Evolutionary conservation across 37 sponge, comb jelly and placozoan genomes (phyloP), one percentile per base, ranked within the genome.

Genomic region (Ianthella basta): DNA sequence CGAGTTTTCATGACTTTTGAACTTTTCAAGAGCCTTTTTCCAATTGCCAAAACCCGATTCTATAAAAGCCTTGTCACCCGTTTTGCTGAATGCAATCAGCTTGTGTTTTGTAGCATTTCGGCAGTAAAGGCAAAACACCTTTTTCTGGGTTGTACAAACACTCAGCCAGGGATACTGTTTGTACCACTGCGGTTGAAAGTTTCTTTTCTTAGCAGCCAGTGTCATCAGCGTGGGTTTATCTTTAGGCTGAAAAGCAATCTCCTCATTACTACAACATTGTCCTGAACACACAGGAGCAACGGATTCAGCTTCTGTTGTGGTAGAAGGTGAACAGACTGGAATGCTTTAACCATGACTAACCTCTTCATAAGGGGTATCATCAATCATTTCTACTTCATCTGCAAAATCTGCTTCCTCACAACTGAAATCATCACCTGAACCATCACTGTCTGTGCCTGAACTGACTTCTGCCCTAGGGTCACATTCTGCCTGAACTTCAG

Each of bases 91-190:
- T 73, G 74, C 24, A 55, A 90, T 64, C 59, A 90, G 37, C 8
- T 81, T 86, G 34, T 86, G 87, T 54, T 67, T 30, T 24, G 65
- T 39, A 68, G 72, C 78, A 55, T 81, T 59, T 59, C 87, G 32
- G 65, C 90, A 89, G 40, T 82, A 90, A 23, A 86, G 55, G 73
- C 86, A 90, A 35, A 39, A 90, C 21, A 37, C 86, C 72, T 86
- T 90, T 72, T 86, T 86, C 21, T 59, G 18, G 18, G 82, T 80
- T 53, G 69, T 39, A 64, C 80, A 89, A 8, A 89, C 74, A 25
- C 38, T 83, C 74, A 87, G 0, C 88, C 88, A 87, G 21, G 88
- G 61, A 80, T 55, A 88, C 55, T 27, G 39, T 59, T 83, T 33
- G 56, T 78, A 88, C 83, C 88, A 81, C 19, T 79, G 25, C 23